A percentile compares a stretch with the other conserved stretches of the same genome.
phyloP scores from a whole-genome alignment of 2,888 invertebrate species.

The Lasioglossum morio region DNA sequence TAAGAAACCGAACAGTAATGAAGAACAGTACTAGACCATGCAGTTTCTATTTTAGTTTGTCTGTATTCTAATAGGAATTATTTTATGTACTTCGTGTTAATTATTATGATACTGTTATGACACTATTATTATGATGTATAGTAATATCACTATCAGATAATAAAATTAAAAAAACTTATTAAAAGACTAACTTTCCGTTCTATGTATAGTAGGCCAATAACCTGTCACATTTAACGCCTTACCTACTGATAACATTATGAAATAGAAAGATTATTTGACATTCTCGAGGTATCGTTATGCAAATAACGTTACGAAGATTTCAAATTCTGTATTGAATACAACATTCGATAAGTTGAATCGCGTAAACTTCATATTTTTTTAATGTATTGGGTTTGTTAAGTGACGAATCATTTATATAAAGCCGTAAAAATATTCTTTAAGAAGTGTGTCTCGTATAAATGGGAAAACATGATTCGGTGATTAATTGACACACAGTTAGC shows the following conservation, averaged over 20 bases:
- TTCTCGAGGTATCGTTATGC: constrained; percentile 52
- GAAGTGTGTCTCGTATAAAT: background rate
- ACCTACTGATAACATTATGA: constrained; percentile 40
- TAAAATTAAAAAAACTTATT: constrained; percentile 30
- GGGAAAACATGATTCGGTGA: background rate
- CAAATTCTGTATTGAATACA: background rate
- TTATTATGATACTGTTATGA: too few species aligned
- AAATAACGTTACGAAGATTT: constrained; percentile 37
- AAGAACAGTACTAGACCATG: background rate
- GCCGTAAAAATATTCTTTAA: background rate
- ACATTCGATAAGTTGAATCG: background rate
- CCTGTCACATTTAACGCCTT: constrained; percentile 16
- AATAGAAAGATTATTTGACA: constrained; percentile 46
- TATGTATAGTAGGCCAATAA: constrained; percentile 18
- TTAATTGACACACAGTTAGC: background rate
- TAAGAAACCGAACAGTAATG: background rate
- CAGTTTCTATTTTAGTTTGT: background rate
- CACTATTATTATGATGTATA: background rate
- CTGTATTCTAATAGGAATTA: background rate
- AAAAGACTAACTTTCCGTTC: background rate
- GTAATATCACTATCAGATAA: background rate
- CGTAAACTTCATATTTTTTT: background rate
- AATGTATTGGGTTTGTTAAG: background rate
- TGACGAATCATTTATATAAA: background rate
- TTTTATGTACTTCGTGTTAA: background rate